Conservation (phyloP, 2,797 vertebrate species). For the Enteromius mattozi region DNA sequence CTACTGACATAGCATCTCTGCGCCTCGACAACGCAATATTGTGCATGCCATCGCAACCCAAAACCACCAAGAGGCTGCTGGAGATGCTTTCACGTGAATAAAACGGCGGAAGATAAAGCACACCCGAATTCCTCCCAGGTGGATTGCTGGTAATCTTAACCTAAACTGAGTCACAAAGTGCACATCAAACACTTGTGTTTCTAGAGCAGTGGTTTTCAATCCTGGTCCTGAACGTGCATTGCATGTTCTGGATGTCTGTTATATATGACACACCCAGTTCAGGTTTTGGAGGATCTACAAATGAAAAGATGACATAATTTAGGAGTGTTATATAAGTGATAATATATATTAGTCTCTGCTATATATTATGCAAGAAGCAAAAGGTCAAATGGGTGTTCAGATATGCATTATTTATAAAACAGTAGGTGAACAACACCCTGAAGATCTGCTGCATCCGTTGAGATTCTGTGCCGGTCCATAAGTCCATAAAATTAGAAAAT, state of each 20-base stretch:
- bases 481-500: background rate
- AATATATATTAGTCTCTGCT: background rate
- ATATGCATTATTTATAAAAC: background rate
- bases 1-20: slow-evolving; percentile 48
- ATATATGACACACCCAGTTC: background rate
- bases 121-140: background rate
- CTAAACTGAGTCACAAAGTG: background rate
- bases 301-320: background rate
- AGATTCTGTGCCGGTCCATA: background rate
- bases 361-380: background rate
- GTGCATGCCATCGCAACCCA: slow-evolving; percentile 15
- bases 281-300: background rate
- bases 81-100: slow-evolving; percentile 1
- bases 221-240: background rate
- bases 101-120: background rate
- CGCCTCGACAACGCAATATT: slow-evolving; percentile 5
- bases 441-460: background rate
- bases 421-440: background rate
- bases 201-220: background rate
- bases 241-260: background rate
- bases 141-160: background rate
- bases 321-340: background rate
- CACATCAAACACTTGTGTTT: background rate
- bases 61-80: slow-evolving; percentile 1
- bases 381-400: background rate